These are phyloP conservation scores for Vanessa cardui DNA, from an alignment of 2,888 invertebrate species.

Conservation along the genomic window DNA sequence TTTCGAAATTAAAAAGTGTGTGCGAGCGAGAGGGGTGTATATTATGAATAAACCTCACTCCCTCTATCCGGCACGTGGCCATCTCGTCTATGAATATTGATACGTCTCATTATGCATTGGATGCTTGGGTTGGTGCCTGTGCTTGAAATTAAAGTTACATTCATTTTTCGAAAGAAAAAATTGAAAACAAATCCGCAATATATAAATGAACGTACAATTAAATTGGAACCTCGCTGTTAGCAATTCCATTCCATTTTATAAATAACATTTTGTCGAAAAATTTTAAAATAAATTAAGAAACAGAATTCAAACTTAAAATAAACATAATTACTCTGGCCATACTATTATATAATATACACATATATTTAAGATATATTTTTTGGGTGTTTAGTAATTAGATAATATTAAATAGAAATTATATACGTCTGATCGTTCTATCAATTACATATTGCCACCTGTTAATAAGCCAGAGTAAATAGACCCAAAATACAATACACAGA, in stretches of 20 bases:
- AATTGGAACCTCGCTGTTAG: not conserved
- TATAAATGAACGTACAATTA: not conserved
- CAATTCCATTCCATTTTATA: too few relatives aligned
- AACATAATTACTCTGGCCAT: too few relatives aligned
- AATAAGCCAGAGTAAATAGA: slow-evolving; percentile 56
- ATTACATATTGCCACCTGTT: slow-evolving; percentile 51
- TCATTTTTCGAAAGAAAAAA: not conserved
- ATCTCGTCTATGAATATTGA: slow-evolving; percentile 56
- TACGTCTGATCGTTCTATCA: slow-evolving; percentile 20
- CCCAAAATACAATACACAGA: slow-evolving; percentile 70
- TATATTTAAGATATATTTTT: too few relatives aligned
- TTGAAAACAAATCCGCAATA: slow-evolving; percentile 4
- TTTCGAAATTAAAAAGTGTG: slow-evolving; percentile 55
- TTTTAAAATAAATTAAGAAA: too few relatives aligned
- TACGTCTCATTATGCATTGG: slow-evolving; percentile 50
- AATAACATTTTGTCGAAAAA: too few relatives aligned
- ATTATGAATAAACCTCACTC: slow-evolving; percentile 43
- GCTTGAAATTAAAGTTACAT: slow-evolving; percentile 25
- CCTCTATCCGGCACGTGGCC: slow-evolving; percentile 55
- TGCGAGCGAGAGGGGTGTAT: slow-evolving; percentile 43
- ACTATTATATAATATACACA: too few relatives aligned
- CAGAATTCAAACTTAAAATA: too few relatives aligned
- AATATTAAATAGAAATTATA: slow-evolving; percentile 3
- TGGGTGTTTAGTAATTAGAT: not conserved
- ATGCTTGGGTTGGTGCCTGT: slow-evolving; percentile 35